phyloP scores from a whole-genome alignment of 2,113 vertebrate genomes.

The Periophthalmus modestus region DNA sequence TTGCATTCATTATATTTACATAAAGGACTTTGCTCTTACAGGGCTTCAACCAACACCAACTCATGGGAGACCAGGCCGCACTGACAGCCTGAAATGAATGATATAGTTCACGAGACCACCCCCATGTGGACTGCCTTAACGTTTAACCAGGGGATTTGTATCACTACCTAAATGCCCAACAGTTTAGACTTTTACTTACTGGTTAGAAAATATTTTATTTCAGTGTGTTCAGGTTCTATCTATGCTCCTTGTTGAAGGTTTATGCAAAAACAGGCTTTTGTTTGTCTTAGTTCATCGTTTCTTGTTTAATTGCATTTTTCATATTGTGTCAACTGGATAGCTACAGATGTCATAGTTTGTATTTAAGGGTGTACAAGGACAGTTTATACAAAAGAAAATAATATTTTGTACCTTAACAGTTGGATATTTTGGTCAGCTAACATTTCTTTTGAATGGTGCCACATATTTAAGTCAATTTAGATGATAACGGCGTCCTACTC shows the following conservation, averaged over 20 bases:
- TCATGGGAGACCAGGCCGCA: slow-evolving; percentile 22
- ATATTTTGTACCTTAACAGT: not conserved
- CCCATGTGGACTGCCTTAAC: not conserved
- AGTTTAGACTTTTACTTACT: not conserved
- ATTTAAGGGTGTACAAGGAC: not conserved
- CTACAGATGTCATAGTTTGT: slow-evolving; percentile 17
- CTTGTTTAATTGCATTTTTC: slow-evolving; percentile 60
- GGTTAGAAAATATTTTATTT: not conserved
- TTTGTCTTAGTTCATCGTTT: slow-evolving; percentile 44
- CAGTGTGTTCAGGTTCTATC: no score
- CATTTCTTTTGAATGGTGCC: slow-evolving; percentile 1
- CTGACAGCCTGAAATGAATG: slow-evolving; percentile 46
- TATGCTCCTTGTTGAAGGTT: slow-evolving; percentile 42
- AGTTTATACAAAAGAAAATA: not conserved
- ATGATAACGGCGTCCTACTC: not conserved
- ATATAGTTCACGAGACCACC: slow-evolving; percentile 14
- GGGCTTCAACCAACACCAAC: slow-evolving; percentile 19
- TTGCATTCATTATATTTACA: slow-evolving; percentile 40
- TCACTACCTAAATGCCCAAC: not conserved
- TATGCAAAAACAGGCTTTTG: slow-evolving; percentile 50
- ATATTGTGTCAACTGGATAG: slow-evolving; percentile 55
- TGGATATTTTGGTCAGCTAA: not conserved
- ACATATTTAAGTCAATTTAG: slow-evolving; percentile 25
- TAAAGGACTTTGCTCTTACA: slow-evolving; percentile 18
- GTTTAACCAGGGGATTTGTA: not conserved